Evolutionary conservation across 2,797 vertebrate species (phyloP).

Genomic region (Phrynocephalus guinanensis): DNA sequence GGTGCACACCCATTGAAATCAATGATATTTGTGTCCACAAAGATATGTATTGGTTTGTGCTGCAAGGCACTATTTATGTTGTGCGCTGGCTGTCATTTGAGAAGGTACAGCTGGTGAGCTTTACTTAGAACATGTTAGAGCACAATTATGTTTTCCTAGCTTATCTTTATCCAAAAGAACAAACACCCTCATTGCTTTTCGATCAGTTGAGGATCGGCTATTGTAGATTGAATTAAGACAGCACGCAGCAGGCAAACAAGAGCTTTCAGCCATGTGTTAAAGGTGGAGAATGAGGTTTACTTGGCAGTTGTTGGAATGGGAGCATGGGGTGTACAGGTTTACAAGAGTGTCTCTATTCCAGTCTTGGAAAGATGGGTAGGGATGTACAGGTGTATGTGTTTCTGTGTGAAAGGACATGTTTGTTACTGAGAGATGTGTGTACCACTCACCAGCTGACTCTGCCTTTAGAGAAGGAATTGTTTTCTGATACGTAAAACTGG

Average conservation of each 20-base stretch:
- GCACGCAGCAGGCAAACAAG: background rate
- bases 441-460: too few relatives aligned
- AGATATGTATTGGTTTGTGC: background rate
- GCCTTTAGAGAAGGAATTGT: background rate
- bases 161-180: conserved; percentile 26
- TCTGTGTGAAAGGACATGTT: too few relatives aligned
- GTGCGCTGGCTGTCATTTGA: background rate
- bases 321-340: background rate
- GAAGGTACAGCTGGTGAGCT: conserved; percentile 2
- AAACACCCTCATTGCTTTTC: conserved; percentile 9
- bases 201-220: conserved; percentile 4
- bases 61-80: background rate
- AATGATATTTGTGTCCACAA: background rate
- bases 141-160: background rate
- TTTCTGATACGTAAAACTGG: background rate
- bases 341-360: conserved; percentile 1
- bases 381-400: too few relatives aligned
- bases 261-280: conserved; percentile 2
- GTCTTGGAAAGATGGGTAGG: background rate
- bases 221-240: conserved; percentile 22
- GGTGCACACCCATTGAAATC: background rate
- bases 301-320: background rate
- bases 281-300: conserved; percentile 5
- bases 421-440: background rate
- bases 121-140: background rate